These are phyloP conservation scores for Motacilla alba DNA, from an alignment of 2,113 vertebrate species.

Conservation along the genomic window DNA sequence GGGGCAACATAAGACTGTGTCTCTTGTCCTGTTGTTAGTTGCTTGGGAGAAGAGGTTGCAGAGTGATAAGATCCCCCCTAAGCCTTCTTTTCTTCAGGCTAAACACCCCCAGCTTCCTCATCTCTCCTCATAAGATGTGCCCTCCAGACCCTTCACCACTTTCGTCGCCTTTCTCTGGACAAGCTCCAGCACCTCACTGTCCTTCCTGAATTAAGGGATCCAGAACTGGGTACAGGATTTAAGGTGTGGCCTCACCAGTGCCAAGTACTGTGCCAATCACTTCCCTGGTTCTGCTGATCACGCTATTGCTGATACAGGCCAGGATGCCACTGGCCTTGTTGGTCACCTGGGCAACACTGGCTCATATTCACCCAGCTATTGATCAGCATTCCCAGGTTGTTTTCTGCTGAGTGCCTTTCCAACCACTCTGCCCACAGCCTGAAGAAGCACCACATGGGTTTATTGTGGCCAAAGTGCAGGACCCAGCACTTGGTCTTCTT, in stretches of 20 bases:
- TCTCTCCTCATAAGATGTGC: background rate
- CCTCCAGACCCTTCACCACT: background rate
- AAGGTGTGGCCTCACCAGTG: background rate
- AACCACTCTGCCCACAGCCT: background rate
- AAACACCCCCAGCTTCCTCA: background rate
- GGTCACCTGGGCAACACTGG: accelerated
- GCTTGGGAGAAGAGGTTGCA: background rate
- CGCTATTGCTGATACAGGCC: background rate
- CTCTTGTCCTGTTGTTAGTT: background rate
- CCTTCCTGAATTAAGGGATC: background rate
- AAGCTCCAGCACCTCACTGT: too few relatives aligned
- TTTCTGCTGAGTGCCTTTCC: background rate
- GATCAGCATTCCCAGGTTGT: background rate
- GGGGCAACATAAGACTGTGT: background rate
- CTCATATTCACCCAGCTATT: background rate
- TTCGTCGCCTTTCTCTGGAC: background rate
- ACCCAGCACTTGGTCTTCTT: background rate
- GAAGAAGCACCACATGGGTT: background rate
- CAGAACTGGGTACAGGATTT: background rate
- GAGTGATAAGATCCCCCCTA: background rate
- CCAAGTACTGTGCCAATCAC: accelerated
- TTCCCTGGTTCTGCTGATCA: background rate
- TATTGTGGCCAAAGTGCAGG: background rate
- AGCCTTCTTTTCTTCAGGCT: background rate
- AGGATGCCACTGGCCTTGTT: background rate